Evolutionary conservation across 2,888 invertebrate genomes (phyloP).

Genomic region (Rhopalosiphum nymphaeae): DNA sequence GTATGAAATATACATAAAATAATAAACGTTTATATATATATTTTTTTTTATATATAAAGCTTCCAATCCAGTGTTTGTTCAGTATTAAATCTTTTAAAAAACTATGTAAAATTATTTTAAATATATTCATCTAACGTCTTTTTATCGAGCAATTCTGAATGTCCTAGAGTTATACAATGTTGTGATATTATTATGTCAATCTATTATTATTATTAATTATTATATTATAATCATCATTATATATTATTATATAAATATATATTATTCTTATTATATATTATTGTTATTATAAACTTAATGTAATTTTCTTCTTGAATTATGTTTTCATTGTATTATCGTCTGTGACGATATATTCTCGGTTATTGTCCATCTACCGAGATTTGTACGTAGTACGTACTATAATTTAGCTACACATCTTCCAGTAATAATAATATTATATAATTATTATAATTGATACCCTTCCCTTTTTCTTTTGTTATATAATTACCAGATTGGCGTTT

Average conservation of each 20-base stretch:
- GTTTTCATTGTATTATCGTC: constrained; percentile 8
- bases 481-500: constrained; percentile 52
- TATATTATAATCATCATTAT: constrained; percentile 46
- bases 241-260: constrained; percentile 30
- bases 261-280: constrained; percentile 44
- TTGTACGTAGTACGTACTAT: constrained; percentile 14
- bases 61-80: constrained; percentile 39
- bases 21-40: not conserved
- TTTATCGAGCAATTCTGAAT: constrained; percentile 54
- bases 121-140: not conserved
- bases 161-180: constrained; percentile 54
- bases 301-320: constrained; percentile 40
- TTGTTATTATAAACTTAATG: constrained; percentile 39
- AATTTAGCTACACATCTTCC: constrained; percentile 38
- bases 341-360: constrained; percentile 1
- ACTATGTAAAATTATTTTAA: constrained; percentile 5
- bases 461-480: constrained; percentile 13
- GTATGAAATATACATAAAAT: not conserved
- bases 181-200: constrained; percentile 64
- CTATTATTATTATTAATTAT: constrained; percentile 49
- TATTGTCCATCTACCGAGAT: constrained; percentile 4
- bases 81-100: constrained; percentile 26
- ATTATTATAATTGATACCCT: constrained; percentile 34
- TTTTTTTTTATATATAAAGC: constrained; percentile 8
- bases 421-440: constrained; percentile 48